Evolutionary conservation across 92 coral and sea anemone species (phyloP), one percentile per base, ranked within the genome.

Genomic region (Heteractis magnifica): DNA sequence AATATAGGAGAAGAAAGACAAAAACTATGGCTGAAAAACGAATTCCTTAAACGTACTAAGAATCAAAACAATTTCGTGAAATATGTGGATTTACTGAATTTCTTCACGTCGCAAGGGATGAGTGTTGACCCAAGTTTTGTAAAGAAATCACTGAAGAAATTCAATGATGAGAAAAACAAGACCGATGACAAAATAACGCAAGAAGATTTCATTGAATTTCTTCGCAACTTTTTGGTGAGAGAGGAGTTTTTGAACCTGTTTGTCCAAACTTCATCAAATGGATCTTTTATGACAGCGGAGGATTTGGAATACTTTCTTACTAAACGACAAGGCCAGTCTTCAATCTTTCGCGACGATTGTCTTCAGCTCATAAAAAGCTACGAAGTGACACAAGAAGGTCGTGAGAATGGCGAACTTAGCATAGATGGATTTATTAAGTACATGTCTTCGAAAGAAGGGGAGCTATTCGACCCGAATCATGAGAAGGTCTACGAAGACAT

Each of bases 401-500:
- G 83, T 44, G 51, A 21, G 12, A 75, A 41, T 72, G 72, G 23
- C 68, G 87, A 86, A 41, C 51, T 86, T 56, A 77, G 86, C 7
- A 64, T 89, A 41, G 87, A 85, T 55, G 95, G 95, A 26, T 83
- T 92, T 82, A 79, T 89, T 50, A 68, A 58, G 59, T 90, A 90
- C 79, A 78, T 90, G 77, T 81, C 91, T 56, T 92, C 96, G 10
- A 78, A 83, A 78, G 93, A 88, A 73, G 89, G 89, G 11, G 88
- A 90, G 19, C n/a, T 92, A 21, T 92, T 87, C 79, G 80, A 86
- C 52, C 87, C 91, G 1, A 58, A 60, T 5, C 96, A 92, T 71
- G 92, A 86, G 55, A 83, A 75, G 9, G 85, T 87, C 56, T 92
- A 92, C 79, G 93, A 92, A 81, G 92, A 92, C 86, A 85, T 92